Evolutionary conservation across 1,140 invertebrate species (phyloP).

Genomic region (Lasioglossum baleicum): DNA sequence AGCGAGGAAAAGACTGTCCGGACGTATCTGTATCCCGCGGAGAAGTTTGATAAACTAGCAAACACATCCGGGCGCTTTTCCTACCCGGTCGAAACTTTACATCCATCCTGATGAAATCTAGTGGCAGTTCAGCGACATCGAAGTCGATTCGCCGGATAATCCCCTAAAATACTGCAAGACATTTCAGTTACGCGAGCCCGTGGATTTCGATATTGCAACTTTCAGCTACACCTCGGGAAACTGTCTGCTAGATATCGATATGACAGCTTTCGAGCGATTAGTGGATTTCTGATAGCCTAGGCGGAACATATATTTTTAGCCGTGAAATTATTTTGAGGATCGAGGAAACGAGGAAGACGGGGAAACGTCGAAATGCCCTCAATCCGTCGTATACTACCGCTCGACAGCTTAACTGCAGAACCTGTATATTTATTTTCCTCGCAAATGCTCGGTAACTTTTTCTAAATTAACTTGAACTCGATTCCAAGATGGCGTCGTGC

Average conservation of each 20-base stretch:
- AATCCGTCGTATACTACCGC: no score
- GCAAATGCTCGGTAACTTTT: no score
- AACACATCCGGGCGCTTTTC: constrained; percentile 25
- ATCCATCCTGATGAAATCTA: constrained; percentile 36
- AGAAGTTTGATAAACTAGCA: constrained; percentile 18
- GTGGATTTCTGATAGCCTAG: neutral
- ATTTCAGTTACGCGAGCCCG: constrained; percentile 17
- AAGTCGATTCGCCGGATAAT: constrained; percentile 48
- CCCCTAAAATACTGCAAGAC: constrained; percentile 43
- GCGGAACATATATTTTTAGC: neutral
- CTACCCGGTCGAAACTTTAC: constrained; percentile 16
- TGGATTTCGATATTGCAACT: constrained; percentile 30
- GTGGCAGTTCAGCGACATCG: constrained; percentile 19
- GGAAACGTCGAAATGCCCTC: neutral
- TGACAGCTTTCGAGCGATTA: neutral
- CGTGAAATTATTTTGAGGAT: neutral
- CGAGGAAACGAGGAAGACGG: neutral
- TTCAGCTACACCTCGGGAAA: neutral
- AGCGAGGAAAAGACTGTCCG: constrained; percentile 14
- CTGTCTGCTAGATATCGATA: neutral
- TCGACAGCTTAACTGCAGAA: no score
- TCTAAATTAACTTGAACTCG: no score
- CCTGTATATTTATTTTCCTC: no score
- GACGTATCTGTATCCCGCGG: constrained; percentile 14
- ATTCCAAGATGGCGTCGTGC: no score